These are phyloP conservation scores for Pseudomyrmex concolor DNA, from an alignment of 1,140 invertebrate species.

Conservation along the genomic window DNA sequence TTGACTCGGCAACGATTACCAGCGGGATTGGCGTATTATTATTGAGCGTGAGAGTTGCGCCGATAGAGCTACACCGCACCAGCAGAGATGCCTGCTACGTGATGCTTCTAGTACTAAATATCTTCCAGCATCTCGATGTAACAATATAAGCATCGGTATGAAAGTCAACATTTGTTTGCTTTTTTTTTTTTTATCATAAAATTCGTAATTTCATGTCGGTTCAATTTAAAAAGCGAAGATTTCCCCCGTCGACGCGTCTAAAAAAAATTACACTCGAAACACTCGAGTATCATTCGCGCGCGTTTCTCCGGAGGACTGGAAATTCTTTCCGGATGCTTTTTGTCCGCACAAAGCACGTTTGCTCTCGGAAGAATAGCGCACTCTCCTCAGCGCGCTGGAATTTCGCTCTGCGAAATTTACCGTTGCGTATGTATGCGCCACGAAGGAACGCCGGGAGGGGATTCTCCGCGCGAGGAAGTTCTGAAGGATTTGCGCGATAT, in stretches of 20 bases:
- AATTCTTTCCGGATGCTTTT: background rate
- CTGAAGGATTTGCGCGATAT: constrained; percentile 48
- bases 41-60: background rate
- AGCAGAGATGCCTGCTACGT: too few species aligned
- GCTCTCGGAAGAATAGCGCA: constrained; percentile 40
- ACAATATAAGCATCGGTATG: too few species aligned
- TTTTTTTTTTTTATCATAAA: too few species aligned
- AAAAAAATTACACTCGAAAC: background rate
- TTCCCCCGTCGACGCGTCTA: background rate
- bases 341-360: too few species aligned
- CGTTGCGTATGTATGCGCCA: constrained; percentile 28
- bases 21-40: constrained; percentile 11
- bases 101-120: too few species aligned
- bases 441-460: constrained; percentile 7
- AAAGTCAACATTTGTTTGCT: too few species aligned
- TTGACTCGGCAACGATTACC: background rate
- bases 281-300: background rate
- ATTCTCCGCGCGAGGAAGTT: constrained; percentile 34
- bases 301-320: background rate
- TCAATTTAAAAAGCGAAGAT: too few species aligned
- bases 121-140: too few species aligned
- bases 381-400: constrained; percentile 32
- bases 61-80: background rate
- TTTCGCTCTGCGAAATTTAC: constrained; percentile 46
- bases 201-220: too few species aligned